Percentiles rank a stretch among this genome's conserved stretches.
These are phyloP conservation scores for Conops quadrifasciatus DNA, from an alignment of 2,888 invertebrate genomes.

Conservation along the genomic window DNA sequence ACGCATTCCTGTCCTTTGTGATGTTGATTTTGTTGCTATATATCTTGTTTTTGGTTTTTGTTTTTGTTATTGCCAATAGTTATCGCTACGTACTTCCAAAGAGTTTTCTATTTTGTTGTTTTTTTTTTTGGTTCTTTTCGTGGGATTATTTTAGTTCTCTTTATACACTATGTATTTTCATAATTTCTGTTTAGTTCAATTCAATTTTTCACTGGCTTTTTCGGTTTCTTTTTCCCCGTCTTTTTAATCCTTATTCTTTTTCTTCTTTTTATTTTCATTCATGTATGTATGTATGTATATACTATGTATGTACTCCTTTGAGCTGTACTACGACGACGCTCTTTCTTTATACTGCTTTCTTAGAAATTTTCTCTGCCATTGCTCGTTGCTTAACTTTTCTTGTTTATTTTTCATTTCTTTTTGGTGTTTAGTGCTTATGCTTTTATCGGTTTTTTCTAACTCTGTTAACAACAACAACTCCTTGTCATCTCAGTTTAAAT, in stretches of 20 bases:
- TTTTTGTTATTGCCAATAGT: slow-evolving; percentile 4
- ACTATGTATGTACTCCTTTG: no score
- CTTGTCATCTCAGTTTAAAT: slow-evolving; percentile 18
- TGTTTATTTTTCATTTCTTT: no score
- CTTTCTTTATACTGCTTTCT: neutral
- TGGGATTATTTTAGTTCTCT: neutral
- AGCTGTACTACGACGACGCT: neutral
- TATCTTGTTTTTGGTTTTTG: neutral
- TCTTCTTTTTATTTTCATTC: slow-evolving; percentile 3
- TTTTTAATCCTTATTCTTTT: neutral
- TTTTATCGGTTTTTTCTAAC: neutral
- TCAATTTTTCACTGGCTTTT: neutral
- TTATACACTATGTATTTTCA: neutral
- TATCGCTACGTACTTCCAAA: no score
- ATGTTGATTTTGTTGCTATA: neutral
- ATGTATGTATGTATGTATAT: no score
- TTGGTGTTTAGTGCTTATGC: neutral
- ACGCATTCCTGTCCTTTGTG: neutral
- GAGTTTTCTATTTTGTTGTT: slow-evolving; percentile 8
- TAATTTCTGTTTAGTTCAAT: slow-evolving; percentile 2
- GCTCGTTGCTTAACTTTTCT: no score
- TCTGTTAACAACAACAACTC: neutral
- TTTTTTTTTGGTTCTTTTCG: neutral
- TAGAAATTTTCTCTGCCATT: no score
- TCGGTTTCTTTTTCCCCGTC: neutral